Percentiles rank a stretch among this genome's conserved stretches.
These are phyloP conservation scores for Trissolcus japonicus DNA, from an alignment of 2,888 invertebrate species.

Conservation along the genomic window DNA sequence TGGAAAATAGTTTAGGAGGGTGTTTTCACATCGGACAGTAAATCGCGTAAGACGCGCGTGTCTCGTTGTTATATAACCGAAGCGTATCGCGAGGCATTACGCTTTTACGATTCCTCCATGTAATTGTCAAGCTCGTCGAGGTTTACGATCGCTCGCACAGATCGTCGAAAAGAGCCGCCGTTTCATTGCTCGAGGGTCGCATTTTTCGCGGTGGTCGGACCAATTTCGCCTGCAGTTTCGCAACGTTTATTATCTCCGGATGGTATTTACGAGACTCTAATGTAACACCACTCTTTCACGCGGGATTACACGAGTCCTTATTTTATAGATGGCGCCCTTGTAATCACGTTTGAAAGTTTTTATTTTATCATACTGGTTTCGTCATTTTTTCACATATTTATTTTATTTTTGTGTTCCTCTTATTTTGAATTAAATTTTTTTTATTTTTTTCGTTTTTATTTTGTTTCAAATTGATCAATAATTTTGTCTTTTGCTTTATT, in stretches of 20 bases:
- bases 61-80: slow-evolving; percentile 56
- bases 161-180: slow-evolving; percentile 63
- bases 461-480: too few species aligned
- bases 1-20: slow-evolving; percentile 5
- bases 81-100: slow-evolving; percentile 67
- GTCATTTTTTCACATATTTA: too few species aligned
- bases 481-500: too few species aligned
- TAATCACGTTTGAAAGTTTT: too few species aligned
- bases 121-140: slow-evolving; percentile 75
- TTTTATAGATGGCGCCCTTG: too few species aligned
- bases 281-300: slow-evolving; percentile 19
- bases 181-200: slow-evolving; percentile 40
- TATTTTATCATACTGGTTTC: not conserved
- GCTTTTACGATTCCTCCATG: slow-evolving; percentile 74
- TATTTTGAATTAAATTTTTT: too few species aligned
- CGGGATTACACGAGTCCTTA: too few species aligned
- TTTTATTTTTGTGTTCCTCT: too few species aligned
- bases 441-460: too few species aligned
- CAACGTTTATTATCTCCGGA: slow-evolving; percentile 45
- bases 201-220: slow-evolving; percentile 37
- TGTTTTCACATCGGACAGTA: slow-evolving; percentile 24
- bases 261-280: slow-evolving; percentile 34
- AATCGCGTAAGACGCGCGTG: slow-evolving; percentile 46
- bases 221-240: slow-evolving; percentile 16
- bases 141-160: slow-evolving; percentile 70